A percentile compares a stretch with the other conserved stretches of the same genome.
These are phyloP conservation scores for Gryllus longicercus DNA, from an alignment of 2,888 invertebrate species.

Conservation along the genomic window DNA sequence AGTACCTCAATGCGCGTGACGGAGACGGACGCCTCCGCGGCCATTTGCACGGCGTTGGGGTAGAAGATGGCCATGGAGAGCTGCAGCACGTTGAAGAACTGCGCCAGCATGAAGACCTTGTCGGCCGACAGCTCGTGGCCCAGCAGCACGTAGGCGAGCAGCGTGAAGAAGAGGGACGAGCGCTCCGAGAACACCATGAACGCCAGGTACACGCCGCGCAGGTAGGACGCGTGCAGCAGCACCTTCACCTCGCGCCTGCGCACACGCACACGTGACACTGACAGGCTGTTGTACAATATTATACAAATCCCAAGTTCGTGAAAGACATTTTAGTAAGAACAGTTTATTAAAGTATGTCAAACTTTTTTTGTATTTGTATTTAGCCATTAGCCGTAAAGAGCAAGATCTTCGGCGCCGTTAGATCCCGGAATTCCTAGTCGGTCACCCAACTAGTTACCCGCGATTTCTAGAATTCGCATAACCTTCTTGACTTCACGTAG, in stretches of 20 bases:
- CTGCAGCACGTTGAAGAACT: conserved; percentile 72
- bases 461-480: too few relatives aligned
- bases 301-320: too few relatives aligned
- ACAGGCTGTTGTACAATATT: too few relatives aligned
- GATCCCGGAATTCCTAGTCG: too few relatives aligned
- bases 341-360: too few relatives aligned
- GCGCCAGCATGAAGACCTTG: conserved; percentile 70
- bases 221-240: conserved; percentile 62
- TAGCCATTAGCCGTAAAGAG: too few relatives aligned
- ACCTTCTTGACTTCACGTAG: too few relatives aligned
- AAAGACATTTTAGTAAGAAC: too few relatives aligned
- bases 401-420: too few relatives aligned
- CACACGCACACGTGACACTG: not conserved
- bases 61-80: conserved; percentile 63
- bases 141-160: conserved; percentile 70
- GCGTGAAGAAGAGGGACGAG: conserved; percentile 75
- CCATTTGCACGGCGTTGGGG: conserved; percentile 36
- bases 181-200: conserved; percentile 82
- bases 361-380: too few relatives aligned
- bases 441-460: too few relatives aligned
- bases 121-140: conserved; percentile 64
- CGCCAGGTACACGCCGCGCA: conserved; percentile 62
- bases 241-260: conserved; percentile 66
- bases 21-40: conserved; percentile 37
- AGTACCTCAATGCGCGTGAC: conserved; percentile 33